Base-by-base conservation (phyloP, 1,140 invertebrate genomes). In the Drosophila kurseongensis region DNA sequence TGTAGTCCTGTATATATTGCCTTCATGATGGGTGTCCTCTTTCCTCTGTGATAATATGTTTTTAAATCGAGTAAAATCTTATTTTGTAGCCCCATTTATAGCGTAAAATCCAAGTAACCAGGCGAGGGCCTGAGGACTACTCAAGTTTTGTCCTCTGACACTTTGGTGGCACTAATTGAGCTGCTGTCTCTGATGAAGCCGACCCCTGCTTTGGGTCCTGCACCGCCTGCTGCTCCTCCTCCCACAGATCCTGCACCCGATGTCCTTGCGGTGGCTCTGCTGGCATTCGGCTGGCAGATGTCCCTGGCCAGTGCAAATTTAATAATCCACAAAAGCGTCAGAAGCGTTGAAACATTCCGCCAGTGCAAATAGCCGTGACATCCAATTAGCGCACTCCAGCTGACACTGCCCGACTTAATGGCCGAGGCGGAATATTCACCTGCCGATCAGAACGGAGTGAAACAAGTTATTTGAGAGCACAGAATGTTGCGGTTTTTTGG, bases 381-480 rank as follows among this genome's bases (percentile, higher is more conserved):
- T 65, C 84, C 84, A 89, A 89, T 89, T 89, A 89, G 73, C 66
- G 74, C 55, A 56, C 75, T 84, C 85, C 84, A 83, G 68, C 84
- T 88, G 75, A 81, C 65, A 61, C 88, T 81, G 55, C 69, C 84
- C 23, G 91, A 92, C 77, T 91, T 92, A 78, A 92, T 92, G 58
- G 91, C 91, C 55, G 91, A 92, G 41, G 92, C 92, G 7, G 92
- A 93, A 61, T 93, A 93, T 77, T 93, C 92, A 73, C 92, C 92
- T 93, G 81, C 40, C 48, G 73, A 78, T 72, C 52, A 58, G 68
- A 71, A 38, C 9, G 44, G 50, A 59, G 67, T 47, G 36, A 32
- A 73, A 62, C n/a, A 61, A 32, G 18, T 62, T 66, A 58, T 42
- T 44, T 27, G 41, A 29, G 35, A 50, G 35, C 44, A 13, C 35